These are phyloP conservation scores for Cephus rjabovi DNA, from an alignment of 2,888 invertebrate genomes.

Conservation along the genomic window DNA sequence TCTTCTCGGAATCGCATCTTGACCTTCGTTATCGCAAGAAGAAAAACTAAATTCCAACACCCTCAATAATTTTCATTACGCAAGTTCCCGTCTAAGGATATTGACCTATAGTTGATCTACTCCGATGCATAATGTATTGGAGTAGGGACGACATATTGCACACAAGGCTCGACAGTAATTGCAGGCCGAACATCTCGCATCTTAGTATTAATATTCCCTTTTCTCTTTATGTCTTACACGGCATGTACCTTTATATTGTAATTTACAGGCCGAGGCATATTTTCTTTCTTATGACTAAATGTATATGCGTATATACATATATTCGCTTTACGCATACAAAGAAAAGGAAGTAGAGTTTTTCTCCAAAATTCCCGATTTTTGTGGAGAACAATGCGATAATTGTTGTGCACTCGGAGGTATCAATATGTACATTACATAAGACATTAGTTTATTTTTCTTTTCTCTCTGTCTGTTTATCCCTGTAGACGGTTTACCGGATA, in stretches of 20 bases:
- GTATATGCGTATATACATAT: conserved; percentile 9
- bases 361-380: not conserved
- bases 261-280: conserved; percentile 6
- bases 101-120: conserved; percentile 6
- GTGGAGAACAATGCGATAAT: not conserved
- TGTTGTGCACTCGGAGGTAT: not conserved
- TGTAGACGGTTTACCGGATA: conserved; percentile 73
- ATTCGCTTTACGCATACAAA: conserved; percentile 6
- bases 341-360: not conserved
- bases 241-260: not conserved
- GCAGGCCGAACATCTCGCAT: conserved; percentile 20
- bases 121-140: not conserved
- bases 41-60: conserved; percentile 24
- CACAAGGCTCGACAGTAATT: conserved; percentile 46
- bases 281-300: conserved; percentile 6
- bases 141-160: conserved; percentile 51
- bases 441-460: not conserved
- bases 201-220: conserved; percentile 17
- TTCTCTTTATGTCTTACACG: conserved; percentile 4
- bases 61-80: not conserved
- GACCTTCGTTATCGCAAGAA: not conserved
- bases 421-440: conserved; percentile 8
- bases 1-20: not conserved
- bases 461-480: not conserved
- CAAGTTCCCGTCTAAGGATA: conserved; percentile 31